Evolutionary conservation across 2,113 vertebrate species (phyloP), one percentile per base, ranked within the genome.

Genomic region (Tachycineta bicolor): DNA sequence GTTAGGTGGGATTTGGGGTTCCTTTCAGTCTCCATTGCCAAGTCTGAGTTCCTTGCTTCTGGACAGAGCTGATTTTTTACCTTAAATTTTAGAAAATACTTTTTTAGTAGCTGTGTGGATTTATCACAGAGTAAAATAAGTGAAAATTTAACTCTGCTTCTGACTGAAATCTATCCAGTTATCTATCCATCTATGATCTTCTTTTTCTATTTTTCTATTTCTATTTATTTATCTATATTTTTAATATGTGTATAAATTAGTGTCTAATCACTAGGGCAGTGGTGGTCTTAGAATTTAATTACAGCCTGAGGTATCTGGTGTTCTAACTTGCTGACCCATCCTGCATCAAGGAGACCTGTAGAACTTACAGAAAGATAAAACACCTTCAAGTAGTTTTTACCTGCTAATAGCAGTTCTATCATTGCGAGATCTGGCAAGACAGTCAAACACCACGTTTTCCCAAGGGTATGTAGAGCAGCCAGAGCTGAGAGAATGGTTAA

Each of bases 381-480:
- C 31, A 59, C 44, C 41, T 88, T 71, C 41, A 9, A 21, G 21
- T 60, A 84, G 62, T 59, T 87, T 89, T 83, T 83, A 86, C 69
- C 82, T 74, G 81, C 63, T 86, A 55, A 34, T 52, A 91, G 58
- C 21, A 22, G 81, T 94, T 79, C 89, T 87, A 19, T 92, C 75
- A 22, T 39, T 93, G 69, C 86, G 53, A 95, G 82, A 83, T 63
- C 83, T 96, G 94, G 91, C 94, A 92, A 93, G 83, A 92, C 88
- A 95, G 73, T 88, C 87, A 91, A 97, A 90, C 71, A 77, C 94
- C 81, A 70, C 10, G 0, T 97, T 97, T 96, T 97, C 93, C 89
- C 96, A 87, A 90, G 86, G 89, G 80, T 96, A 95, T 75, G 93
- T 63, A 91, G 97, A 95, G 82, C 96, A 94, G 59, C 83, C 59